These are phyloP conservation scores for Micropterix aruncella DNA, from an alignment of 2,888 invertebrate genomes.

Conservation along the genomic window DNA sequence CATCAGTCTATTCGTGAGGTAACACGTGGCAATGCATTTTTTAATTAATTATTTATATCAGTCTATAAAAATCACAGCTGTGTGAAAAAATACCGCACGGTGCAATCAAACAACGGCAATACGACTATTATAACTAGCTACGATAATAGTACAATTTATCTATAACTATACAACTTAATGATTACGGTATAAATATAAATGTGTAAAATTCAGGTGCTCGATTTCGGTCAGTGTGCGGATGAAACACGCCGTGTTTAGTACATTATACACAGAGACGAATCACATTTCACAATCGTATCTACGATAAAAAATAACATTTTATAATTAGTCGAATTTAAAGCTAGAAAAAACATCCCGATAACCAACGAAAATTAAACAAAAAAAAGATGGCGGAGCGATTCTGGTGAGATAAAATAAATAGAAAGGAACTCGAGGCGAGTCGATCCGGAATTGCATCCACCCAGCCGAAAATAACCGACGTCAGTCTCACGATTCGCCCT, in stretches of 20 bases:
- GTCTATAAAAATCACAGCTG: constrained; percentile 57
- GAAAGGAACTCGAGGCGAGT: neutral
- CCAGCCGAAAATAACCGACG: neutral
- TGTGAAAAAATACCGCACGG: constrained; percentile 24
- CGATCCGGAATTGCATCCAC: neutral
- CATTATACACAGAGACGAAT: too few species aligned
- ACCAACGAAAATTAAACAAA: too few species aligned
- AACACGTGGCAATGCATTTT: constrained; percentile 23
- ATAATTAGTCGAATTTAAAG: too few species aligned
- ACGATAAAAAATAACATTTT: too few species aligned
- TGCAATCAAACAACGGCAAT: constrained; percentile 9
- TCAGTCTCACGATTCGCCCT: constrained; percentile 1
- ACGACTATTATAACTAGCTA: too few species aligned
- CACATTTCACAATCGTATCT: too few species aligned
- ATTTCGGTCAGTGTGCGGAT: neutral
- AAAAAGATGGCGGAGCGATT: too few species aligned
- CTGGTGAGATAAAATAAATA: neutral
- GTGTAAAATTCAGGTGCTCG: neutral
- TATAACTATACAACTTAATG: constrained; percentile 1
- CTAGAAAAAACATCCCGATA: too few species aligned
- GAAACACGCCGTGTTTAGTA: neutral
- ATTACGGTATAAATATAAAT: constrained; percentile 2
- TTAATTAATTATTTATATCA: too few species aligned
- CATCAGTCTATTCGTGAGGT: constrained; percentile 18
- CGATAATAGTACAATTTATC: too few species aligned